Evolutionary conservation across 2,113 vertebrate species (phyloP).

Genomic region (Amphiprion percula): DNA sequence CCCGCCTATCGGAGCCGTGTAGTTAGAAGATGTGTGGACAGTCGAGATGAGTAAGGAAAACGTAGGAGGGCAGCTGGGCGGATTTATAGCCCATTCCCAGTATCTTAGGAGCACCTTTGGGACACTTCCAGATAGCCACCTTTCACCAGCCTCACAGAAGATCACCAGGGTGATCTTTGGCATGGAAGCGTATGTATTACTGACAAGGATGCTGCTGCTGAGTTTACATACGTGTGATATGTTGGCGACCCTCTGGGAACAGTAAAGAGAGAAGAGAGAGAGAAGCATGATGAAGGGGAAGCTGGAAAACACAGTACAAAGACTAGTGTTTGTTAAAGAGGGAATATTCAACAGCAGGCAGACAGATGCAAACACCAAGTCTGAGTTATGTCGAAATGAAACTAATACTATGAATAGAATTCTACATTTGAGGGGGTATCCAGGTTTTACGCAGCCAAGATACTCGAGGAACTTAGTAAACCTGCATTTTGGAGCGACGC

Average conservation of each 20-base stretch:
- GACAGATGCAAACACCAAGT: constrained; percentile 13
- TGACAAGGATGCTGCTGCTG: constrained; percentile 42
- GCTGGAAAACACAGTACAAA: constrained; percentile 26
- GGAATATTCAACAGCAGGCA: constrained; percentile 28
- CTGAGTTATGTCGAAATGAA: neutral
- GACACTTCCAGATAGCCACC: constrained; percentile 29
- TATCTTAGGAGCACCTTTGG: constrained; percentile 52
- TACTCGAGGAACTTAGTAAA: constrained; percentile 22
- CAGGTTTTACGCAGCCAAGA: constrained; percentile 9
- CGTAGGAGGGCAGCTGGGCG: neutral
- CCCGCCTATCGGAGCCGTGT: constrained; percentile 24
- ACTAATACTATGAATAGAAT: neutral
- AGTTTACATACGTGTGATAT: constrained; percentile 58
- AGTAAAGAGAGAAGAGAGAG: constrained; percentile 11
- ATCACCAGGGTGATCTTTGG: constrained; percentile 56
- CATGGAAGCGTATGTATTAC: constrained; percentile 43
- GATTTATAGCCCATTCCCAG: constrained; percentile 67
- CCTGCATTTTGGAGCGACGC: constrained; percentile 18
- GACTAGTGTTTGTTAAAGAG: constrained; percentile 39
- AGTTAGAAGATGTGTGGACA: constrained; percentile 18
- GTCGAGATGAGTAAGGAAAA: constrained; percentile 48
- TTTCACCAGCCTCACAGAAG: constrained; percentile 32
- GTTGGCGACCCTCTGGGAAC: constrained; percentile 23
- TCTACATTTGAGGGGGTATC: constrained; percentile 5
- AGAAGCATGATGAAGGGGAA: neutral